Percentiles rank a stretch among this genome's conserved stretches.
These are phyloP conservation scores for Dolichotis patagonum DNA, from an alignment of 2,113 vertebrate genomes.

Conservation along the genomic window DNA sequence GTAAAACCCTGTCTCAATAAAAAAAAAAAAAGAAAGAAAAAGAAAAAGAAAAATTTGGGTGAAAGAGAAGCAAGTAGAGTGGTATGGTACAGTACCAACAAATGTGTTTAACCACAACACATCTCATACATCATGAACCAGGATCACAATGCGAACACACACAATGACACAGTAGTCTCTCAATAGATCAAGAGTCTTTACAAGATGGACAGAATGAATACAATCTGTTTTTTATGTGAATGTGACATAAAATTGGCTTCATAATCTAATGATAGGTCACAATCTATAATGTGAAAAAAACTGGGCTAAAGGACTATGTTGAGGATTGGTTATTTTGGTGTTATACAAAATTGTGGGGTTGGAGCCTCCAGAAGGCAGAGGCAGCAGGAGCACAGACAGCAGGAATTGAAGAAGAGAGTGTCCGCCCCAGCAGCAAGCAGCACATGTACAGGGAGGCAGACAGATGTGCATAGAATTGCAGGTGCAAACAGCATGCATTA, in stretches of 20 bases:
- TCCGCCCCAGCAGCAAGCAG: accelerated
- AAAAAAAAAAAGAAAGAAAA: not conserved
- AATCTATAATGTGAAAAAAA: not conserved
- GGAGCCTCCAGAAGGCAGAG: not conserved
- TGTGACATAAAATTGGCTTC: not conserved
- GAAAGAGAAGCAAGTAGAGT: not conserved
- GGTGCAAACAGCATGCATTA: not conserved
- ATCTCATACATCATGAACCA: not conserved
- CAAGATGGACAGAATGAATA: not conserved
- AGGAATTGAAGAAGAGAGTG: not conserved
- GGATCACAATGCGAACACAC: not conserved
- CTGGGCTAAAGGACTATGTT: too few species aligned
- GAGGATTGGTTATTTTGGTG: not conserved
- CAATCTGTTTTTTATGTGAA: not conserved
- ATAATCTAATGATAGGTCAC: not conserved
- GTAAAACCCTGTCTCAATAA: not conserved
- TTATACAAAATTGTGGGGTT: not conserved
- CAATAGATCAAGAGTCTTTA: not conserved
- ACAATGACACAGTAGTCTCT: not conserved
- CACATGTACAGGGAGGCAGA: too few species aligned
- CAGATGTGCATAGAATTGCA: not conserved
- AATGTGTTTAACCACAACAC: not conserved
- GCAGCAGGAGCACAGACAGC: not conserved
- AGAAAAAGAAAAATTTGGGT: not conserved
- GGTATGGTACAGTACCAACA: not conserved